These are phyloP conservation scores for Archocentrus centrarchus DNA, from an alignment of 2,113 vertebrate genomes.

Conservation along the genomic window DNA sequence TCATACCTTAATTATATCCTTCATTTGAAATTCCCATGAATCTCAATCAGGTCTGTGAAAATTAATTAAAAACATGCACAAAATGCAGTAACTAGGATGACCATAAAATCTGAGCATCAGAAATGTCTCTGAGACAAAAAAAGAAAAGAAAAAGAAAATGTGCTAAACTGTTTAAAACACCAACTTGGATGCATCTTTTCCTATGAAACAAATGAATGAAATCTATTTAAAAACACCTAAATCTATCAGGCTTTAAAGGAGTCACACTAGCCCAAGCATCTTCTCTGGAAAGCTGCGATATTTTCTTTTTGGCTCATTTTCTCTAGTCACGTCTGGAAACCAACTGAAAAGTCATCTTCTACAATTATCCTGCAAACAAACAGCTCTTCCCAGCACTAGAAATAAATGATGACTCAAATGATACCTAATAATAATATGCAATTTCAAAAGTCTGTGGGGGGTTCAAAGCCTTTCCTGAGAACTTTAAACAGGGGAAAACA, in stretches of 20 bases:
- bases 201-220: background rate
- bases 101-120: background rate
- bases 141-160: background rate
- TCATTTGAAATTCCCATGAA: background rate
- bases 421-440: slow-evolving; percentile 32
- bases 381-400: slow-evolving; percentile 20
- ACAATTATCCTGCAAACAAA: slow-evolving; percentile 37
- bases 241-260: background rate
- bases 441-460: slow-evolving; percentile 21
- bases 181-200: background rate
- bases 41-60: background rate
- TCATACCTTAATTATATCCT: background rate
- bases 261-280: background rate
- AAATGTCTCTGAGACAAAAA: background rate
- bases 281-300: background rate
- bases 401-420: slow-evolving; percentile 30
- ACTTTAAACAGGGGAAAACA: slow-evolving; percentile 12
- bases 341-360: background rate
- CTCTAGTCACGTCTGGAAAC: background rate
- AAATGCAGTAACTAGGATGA: background rate
- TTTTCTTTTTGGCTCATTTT: background rate
- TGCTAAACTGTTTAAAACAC: background rate
- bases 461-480: slow-evolving; percentile 25
- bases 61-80: background rate
- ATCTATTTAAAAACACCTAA: background rate